Percentiles rank a stretch among this genome's conserved stretches.
These are phyloP conservation scores for Coreoperca whiteheadi DNA, from an alignment of 2,113 vertebrate genomes.

Conservation along the genomic window DNA sequence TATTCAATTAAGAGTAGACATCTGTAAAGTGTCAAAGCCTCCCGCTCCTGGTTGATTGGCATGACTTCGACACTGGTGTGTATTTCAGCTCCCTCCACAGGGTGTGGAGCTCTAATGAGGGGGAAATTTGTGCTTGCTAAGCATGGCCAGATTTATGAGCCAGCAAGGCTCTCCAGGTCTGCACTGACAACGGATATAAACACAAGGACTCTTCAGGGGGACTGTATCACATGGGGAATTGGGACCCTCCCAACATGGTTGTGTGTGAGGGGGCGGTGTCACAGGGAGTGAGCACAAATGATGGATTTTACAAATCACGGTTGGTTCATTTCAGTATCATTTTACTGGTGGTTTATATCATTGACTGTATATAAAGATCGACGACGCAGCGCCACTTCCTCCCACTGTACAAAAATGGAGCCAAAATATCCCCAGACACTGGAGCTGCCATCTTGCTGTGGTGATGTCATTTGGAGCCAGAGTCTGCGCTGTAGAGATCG, in stretches of 20 bases:
- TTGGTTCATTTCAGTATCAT: slow-evolving; percentile 13
- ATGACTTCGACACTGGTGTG: slow-evolving; percentile 52
- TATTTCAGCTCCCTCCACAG: slow-evolving; percentile 70
- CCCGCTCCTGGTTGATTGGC: slow-evolving; percentile 45
- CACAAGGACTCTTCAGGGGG: slow-evolving; percentile 60
- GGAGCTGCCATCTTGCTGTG: no score
- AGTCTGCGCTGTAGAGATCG: no score
- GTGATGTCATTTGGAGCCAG: no score
- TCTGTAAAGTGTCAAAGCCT: slow-evolving; percentile 33
- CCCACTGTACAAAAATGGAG: no score
- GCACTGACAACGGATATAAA: slow-evolving; percentile 77
- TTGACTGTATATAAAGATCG: no score
- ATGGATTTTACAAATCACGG: slow-evolving; percentile 41
- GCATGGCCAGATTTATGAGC: slow-evolving; percentile 77
- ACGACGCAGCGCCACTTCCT: no score
- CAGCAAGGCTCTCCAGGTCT: slow-evolving; percentile 63
- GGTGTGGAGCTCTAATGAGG: slow-evolving; percentile 73
- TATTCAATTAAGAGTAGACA: slow-evolving; percentile 7
- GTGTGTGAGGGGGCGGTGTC: slow-evolving; percentile 30
- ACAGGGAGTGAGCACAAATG: slow-evolving; percentile 42
- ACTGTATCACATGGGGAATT: slow-evolving; percentile 50
- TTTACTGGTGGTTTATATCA: slow-evolving; percentile 2
- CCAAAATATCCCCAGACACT: no score
- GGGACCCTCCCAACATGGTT: slow-evolving; percentile 40
- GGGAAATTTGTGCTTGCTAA: slow-evolving; percentile 77